These are phyloP conservation scores for Camponotus vicinus DNA, from an alignment of 1,140 invertebrate genomes.

Conservation along the genomic window DNA sequence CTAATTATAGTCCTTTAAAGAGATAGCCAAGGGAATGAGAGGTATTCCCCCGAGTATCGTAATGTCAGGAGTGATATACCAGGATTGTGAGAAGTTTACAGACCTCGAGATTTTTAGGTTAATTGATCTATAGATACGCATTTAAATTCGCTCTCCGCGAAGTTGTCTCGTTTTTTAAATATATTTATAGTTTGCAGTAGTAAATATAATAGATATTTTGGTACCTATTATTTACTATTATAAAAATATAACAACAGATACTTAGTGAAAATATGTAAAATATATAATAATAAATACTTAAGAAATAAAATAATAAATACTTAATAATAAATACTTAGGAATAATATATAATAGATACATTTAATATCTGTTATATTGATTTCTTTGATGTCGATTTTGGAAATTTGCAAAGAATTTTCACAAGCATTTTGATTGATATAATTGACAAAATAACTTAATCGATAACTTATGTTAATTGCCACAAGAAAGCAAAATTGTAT, in stretches of 20 bases:
- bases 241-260: not conserved
- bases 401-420: no score
- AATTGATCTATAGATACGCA: not conserved
- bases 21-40: slow-evolving; percentile 46
- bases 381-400: no score
- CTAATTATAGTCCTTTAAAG: slow-evolving; percentile 76
- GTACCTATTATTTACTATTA: not conserved
- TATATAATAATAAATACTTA: no score
- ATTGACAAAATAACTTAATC: no score
- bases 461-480: no score
- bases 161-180: not conserved
- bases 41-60: slow-evolving; percentile 23
- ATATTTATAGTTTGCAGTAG: not conserved
- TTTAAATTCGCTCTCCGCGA: not conserved
- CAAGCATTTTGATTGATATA: no score
- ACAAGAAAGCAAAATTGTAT: no score
- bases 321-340: no score
- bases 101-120: slow-evolving; percentile 48
- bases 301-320: no score
- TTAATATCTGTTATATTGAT: no score
- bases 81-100: not conserved
- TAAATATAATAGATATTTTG: not conserved
- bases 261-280: no score
- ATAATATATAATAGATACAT: no score
- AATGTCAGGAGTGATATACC: slow-evolving; percentile 19